Conservation (phyloP, 2,113 vertebrate species). For the Paradoxurus hermaphroditus region DNA sequence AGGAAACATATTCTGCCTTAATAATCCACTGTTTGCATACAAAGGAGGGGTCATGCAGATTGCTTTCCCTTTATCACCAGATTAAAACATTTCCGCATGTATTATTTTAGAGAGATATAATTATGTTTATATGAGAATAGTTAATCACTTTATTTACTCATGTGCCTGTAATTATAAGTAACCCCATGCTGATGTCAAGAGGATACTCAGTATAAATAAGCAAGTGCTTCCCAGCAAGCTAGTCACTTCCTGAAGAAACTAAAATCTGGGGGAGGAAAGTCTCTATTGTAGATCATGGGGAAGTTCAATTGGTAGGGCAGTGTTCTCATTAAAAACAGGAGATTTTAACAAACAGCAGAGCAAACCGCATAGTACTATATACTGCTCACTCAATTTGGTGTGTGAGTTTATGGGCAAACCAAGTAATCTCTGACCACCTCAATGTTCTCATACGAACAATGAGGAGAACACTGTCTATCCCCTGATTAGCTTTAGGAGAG, state of each 20-base stretch:
- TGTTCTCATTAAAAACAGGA: not conserved
- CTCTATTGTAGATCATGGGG: not conserved
- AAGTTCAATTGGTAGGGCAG: not conserved
- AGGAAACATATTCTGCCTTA: conserved; percentile 52
- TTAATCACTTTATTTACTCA: conserved; percentile 80
- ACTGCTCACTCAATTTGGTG: not conserved
- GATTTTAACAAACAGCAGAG: not conserved
- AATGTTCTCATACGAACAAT: not conserved
- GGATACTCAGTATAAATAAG: conserved; percentile 77
- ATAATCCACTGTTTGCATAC: conserved; percentile 48
- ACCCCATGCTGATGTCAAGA: conserved; percentile 82
- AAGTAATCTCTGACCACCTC: not conserved
- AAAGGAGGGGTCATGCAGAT: conserved; percentile 10
- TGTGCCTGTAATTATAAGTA: conserved; percentile 76
- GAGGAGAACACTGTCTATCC: not conserved
- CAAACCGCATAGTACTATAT: not conserved
- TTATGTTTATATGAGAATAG: conserved; percentile 79
- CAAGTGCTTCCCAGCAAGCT: conserved; percentile 70
- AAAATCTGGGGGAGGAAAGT: not conserved
- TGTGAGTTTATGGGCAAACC: not conserved
- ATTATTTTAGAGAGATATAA: conserved; percentile 71
- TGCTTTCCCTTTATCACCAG: conserved; percentile 34
- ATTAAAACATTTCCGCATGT: conserved; percentile 25
- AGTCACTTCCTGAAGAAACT: conserved; percentile 62
- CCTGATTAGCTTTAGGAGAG: not conserved